Percentiles rank a stretch among this genome's conserved stretches.
Conservation (phyloP, 2,113 vertebrate species). For the Pangasianodon gigas region DNA sequence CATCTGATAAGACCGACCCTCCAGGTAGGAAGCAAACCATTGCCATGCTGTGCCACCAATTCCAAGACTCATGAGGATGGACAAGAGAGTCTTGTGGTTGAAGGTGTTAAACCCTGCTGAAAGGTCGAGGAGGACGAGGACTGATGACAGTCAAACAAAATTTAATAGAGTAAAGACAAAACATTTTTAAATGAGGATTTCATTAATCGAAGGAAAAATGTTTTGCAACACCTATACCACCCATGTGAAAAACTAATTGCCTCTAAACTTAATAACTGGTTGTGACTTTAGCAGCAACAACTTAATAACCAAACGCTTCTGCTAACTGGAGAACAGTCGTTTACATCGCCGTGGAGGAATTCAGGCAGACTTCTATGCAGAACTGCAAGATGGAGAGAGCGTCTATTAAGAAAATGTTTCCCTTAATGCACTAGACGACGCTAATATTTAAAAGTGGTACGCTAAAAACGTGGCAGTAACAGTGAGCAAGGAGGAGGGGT, state of each 20-base stretch:
- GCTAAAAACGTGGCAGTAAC: conserved; percentile 59
- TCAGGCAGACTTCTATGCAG: background rate
- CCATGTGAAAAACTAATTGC: no score
- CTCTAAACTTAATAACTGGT: no score
- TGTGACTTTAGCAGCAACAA: background rate
- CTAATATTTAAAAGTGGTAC: background rate
- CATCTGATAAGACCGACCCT: background rate
- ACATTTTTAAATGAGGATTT: no score
- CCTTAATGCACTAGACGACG: conserved; percentile 12
- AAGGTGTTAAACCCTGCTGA: background rate
- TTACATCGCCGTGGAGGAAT: background rate
- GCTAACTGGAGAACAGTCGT: background rate
- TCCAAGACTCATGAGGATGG: background rate
- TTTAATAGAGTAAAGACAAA: no score
- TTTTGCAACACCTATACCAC: no score
- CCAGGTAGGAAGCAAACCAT: background rate
- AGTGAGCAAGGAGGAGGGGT: conserved; percentile 38
- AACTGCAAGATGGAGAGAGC: background rate
- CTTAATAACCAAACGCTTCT: background rate
- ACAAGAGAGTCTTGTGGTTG: background rate
- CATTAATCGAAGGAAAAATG: no score
- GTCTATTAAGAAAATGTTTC: background rate
- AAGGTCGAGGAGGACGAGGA: conserved; percentile 63
- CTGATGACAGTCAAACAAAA: no score
- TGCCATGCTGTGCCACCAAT: background rate